phyloP scores from a whole-genome alignment of 1,140 invertebrate species.

The Adelges cooleyi region DNA sequence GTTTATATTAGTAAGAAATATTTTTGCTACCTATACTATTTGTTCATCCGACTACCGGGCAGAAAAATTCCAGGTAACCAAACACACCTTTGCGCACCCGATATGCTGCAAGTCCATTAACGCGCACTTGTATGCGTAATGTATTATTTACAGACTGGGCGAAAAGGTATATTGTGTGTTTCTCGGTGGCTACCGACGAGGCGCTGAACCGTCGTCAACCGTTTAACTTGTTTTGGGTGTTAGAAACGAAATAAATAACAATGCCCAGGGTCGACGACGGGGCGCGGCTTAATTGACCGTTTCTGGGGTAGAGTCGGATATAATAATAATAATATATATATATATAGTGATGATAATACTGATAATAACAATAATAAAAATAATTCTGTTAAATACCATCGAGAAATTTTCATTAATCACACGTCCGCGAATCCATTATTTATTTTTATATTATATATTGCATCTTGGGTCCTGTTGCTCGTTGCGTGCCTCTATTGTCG shows the following conservation, averaged over 20 bases:
- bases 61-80: no score
- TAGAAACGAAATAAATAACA: neutral
- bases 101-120: no score
- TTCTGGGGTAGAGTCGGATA: neutral
- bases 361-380: neutral
- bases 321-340: neutral
- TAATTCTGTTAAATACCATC: neutral
- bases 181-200: neutral
- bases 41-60: no score
- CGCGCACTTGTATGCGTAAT: no score
- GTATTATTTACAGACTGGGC: no score
- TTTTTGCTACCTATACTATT: no score
- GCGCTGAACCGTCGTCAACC: neutral
- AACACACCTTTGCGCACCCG: no score
- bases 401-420: slow-evolving; percentile 15
- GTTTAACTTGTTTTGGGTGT: slow-evolving; percentile 14
- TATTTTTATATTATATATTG: no score
- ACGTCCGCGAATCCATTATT: neutral
- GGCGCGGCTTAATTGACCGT: neutral
- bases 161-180: no score
- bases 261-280: neutral
- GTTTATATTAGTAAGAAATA: no score
- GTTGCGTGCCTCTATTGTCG: neutral
- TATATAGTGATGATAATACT: no score
- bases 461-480: neutral